Evolutionary conservation across 2,888 invertebrate species (phyloP).

Genomic region (Trypoxylon attenuatum): DNA sequence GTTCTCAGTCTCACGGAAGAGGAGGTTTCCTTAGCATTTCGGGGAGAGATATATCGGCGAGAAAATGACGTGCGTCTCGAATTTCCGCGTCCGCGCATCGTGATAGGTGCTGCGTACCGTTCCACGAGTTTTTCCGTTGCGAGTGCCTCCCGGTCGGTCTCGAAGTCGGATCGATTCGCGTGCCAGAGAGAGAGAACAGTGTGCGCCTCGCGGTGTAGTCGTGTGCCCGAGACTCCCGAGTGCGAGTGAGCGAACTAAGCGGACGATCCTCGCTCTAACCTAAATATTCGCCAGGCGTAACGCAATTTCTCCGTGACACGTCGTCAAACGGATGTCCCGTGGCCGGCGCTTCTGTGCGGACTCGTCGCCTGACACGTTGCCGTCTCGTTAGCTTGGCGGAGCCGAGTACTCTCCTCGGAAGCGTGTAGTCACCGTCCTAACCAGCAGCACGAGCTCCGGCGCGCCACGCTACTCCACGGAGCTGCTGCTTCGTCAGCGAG

Average conservation of each 20-base stretch:
- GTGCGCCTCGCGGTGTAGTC: constrained; percentile 12
- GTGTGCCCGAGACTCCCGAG: constrained; percentile 8
- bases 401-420: too few relatives aligned
- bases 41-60: constrained; percentile 34
- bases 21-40: constrained; percentile 61
- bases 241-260: constrained; percentile 30
- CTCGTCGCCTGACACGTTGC: too few relatives aligned
- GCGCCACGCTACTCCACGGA: background rate
- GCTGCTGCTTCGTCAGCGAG: too few relatives aligned
- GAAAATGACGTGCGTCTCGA: constrained; percentile 63
- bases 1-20: constrained; percentile 62
- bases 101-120: constrained; percentile 50
- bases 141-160: constrained; percentile 19
- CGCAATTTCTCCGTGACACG: constrained; percentile 55
- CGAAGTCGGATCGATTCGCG: constrained; percentile 14
- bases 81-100: constrained; percentile 57
- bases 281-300: constrained; percentile 57
- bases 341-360: constrained; percentile 18
- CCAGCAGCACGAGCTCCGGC: background rate
- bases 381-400: too few relatives aligned
- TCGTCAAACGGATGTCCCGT: constrained; percentile 49
- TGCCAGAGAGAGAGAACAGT: too few relatives aligned
- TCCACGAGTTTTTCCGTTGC: constrained; percentile 9
- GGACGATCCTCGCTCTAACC: constrained; percentile 47
- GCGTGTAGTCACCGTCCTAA: background rate